phyloP scores from a whole-genome alignment of 1,140 invertebrate genomes.

The Oppia nitens region DNA sequence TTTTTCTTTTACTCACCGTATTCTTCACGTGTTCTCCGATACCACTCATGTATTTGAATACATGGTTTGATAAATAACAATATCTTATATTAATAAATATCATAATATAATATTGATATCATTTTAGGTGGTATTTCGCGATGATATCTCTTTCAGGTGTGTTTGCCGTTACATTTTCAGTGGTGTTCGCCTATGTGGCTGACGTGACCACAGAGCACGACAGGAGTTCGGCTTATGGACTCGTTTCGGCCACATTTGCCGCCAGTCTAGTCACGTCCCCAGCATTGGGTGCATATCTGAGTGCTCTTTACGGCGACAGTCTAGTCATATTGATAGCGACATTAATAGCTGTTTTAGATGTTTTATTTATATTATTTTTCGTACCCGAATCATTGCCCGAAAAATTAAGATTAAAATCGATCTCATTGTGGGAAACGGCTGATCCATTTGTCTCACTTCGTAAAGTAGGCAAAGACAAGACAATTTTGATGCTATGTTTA shows the following conservation, averaged over 20 bases:
- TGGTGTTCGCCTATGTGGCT: slow-evolving; percentile 97
- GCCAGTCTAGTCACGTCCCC: slow-evolving; percentile 93
- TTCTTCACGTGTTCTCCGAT: slow-evolving; percentile 99
- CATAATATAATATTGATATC: slow-evolving; percentile 1
- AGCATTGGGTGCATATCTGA: slow-evolving; percentile 82
- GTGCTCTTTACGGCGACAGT: slow-evolving; percentile 71
- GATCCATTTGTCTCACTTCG: slow-evolving; percentile 88
- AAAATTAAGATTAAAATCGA: slow-evolving; percentile 59
- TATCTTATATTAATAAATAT: slow-evolving; percentile 4
- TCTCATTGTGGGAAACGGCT: slow-evolving; percentile 77
- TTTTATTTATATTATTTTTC: slow-evolving; percentile 93
- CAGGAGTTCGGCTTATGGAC: slow-evolving; percentile 83
- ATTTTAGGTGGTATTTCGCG: slow-evolving; percentile 86
- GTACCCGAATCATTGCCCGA: slow-evolving; percentile 95
- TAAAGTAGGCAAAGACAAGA: slow-evolving; percentile 86
- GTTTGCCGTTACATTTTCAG: slow-evolving; percentile 96
- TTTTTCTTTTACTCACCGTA: slow-evolving; percentile 93
- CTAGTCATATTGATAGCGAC: slow-evolving; percentile 91
- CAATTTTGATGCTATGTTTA: slow-evolving; percentile 88
- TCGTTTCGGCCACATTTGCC: slow-evolving; percentile 95
- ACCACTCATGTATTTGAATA: slow-evolving; percentile 95
- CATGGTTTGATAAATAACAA: slow-evolving; percentile 46
- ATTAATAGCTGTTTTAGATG: slow-evolving; percentile 79
- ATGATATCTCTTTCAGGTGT: slow-evolving; percentile 97
- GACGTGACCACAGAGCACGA: slow-evolving; percentile 97